Percentiles rank a stretch among this genome's conserved stretches.
These are phyloP conservation scores for Periophthalmus magnuspinnatus DNA, from an alignment of 2,797 vertebrate genomes.

Conservation along the genomic window DNA sequence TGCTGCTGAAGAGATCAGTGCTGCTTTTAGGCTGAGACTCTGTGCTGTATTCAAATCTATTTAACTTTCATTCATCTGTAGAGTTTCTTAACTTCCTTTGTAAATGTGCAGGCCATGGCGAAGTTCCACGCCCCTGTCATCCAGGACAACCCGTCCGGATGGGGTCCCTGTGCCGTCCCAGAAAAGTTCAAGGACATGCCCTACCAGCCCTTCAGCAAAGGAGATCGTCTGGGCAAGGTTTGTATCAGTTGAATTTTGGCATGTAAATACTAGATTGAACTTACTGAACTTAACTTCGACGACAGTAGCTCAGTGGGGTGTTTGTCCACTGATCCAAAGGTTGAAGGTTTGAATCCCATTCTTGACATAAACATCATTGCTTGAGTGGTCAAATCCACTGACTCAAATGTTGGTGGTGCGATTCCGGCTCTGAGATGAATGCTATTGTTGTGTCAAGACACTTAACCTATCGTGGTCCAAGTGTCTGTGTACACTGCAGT, in stretches of 20 bases:
- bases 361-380: no score
- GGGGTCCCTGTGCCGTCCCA: conserved; percentile 95
- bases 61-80: neutral
- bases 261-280: no score
- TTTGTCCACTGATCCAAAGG: no score
- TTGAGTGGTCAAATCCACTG: no score
- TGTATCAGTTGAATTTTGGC: neutral
- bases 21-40: conserved; percentile 67
- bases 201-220: conserved; percentile 98
- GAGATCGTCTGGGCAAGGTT: conserved; percentile 96
- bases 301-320: no score
- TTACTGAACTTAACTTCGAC: no score
- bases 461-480: no score
- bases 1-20: conserved; percentile 63
- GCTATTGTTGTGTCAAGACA: no score
- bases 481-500: no score
- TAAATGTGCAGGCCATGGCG: conserved; percentile 80
- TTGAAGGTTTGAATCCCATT: no score
- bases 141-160: conserved; percentile 96
- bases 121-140: conserved; percentile 96
- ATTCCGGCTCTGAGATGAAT: no score
- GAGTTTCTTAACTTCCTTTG: neutral
- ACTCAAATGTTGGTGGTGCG: no score
- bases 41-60: neutral
- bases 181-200: conserved; percentile 99